Evolutionary conservation across 2,113 vertebrate genomes (phyloP).

Genomic region (Heptranchias perlo): DNA sequence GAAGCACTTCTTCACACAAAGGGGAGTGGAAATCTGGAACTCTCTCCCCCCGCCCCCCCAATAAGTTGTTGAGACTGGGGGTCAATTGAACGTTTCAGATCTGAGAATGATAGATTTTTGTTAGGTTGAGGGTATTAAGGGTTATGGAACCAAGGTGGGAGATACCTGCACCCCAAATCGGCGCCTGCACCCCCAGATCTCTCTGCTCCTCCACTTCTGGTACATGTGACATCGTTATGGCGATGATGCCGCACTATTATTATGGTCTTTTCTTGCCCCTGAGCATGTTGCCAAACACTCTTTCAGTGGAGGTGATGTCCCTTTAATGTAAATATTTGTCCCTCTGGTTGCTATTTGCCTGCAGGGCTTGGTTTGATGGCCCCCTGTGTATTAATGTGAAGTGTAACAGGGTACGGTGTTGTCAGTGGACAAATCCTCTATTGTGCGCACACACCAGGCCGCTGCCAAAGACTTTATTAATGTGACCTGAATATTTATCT

Average conservation of each 20-base stretch:
- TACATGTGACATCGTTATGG: neutral
- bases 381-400: neutral
- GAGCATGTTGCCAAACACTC: neutral
- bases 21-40: no score
- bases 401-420: neutral
- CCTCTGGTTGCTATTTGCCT: neutral
- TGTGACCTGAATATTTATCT: conserved; percentile 5
- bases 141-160: no score
- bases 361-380: neutral
- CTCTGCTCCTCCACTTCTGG: neutral
- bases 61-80: no score
- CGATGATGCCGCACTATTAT: neutral
- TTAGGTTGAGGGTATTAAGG: no score
- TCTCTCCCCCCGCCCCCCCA: no score
- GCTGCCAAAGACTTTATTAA: conserved; percentile 9
- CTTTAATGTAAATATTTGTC: neutral
- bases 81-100: no score
- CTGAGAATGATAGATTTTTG: no score
- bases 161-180: no score
- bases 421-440: neutral
- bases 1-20: no score
- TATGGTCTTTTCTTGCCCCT: neutral
- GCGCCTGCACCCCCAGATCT: neutral
- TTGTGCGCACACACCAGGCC: neutral
- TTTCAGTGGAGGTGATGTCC: neutral